Conservation (phyloP, 2,888 invertebrate genomes). For the Eupelmus urozonus region DNA sequence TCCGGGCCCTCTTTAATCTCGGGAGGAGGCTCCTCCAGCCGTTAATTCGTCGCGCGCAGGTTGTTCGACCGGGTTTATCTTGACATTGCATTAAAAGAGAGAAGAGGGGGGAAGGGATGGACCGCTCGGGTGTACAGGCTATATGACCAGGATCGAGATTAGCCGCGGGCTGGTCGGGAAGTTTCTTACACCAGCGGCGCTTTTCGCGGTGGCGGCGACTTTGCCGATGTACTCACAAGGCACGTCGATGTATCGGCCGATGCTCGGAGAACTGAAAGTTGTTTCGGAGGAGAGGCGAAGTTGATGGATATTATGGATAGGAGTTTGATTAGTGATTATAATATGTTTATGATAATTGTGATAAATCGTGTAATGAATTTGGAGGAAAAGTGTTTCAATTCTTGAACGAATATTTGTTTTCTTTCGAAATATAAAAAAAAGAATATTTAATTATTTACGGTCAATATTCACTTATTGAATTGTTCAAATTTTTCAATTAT, state of each 20-base stretch:
- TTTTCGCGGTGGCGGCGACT: conserved; percentile 9
- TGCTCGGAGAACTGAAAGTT: too few relatives aligned
- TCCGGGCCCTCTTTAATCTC: conserved; percentile 67
- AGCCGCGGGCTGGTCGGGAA: conserved; percentile 6
- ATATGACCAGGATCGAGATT: conserved; percentile 51
- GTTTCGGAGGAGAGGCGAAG: too few relatives aligned
- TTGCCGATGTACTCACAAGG: not conserved
- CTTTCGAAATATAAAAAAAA: too few relatives aligned
- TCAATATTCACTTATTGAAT: too few relatives aligned
- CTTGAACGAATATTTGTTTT: too few relatives aligned
- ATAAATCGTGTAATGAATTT: too few relatives aligned
- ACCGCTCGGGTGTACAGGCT: conserved; percentile 12
- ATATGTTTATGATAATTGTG: too few relatives aligned
- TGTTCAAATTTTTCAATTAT: too few relatives aligned
- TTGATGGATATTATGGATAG: too few relatives aligned
- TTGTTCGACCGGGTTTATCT: conserved; percentile 62
- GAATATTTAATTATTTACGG: too few relatives aligned
- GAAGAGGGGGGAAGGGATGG: not conserved
- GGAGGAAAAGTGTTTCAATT: too few relatives aligned
- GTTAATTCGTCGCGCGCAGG: conserved; percentile 69
- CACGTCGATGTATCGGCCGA: not conserved
- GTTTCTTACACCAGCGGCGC: conserved; percentile 7
- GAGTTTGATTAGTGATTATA: too few relatives aligned
- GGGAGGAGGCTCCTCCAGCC: conserved; percentile 54
- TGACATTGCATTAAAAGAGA: conserved; percentile 58